phyloP scores from a whole-genome alignment of 2,888 invertebrate species.

The Augochlorella aurata region DNA sequence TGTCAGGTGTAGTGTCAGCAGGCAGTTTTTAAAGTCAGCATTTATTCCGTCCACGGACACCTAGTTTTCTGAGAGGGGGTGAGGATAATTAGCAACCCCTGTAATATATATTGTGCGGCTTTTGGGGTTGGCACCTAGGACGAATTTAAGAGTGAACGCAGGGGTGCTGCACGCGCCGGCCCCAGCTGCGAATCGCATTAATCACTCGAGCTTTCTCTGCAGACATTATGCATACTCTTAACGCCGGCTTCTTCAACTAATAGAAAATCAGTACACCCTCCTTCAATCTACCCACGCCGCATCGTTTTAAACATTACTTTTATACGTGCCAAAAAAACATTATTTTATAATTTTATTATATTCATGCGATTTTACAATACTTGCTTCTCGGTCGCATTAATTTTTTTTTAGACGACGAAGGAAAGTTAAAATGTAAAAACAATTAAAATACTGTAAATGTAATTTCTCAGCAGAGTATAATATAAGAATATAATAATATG shows the following conservation, averaged over 20 bases:
- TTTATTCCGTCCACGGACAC: background rate
- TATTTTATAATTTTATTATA: too few species aligned
- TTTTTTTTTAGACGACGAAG: too few species aligned
- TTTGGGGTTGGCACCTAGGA: slow-evolving; percentile 74
- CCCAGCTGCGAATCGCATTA: slow-evolving; percentile 81
- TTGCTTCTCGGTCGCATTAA: too few species aligned
- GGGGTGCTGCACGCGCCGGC: slow-evolving; percentile 74
- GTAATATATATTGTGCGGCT: slow-evolving; percentile 71
- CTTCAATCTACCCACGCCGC: background rate
- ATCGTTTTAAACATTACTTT: background rate
- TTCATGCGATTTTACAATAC: too few species aligned
- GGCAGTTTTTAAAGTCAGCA: background rate
- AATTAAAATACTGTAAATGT: too few species aligned
- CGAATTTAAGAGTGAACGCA: slow-evolving; percentile 65
- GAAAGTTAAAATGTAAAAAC: too few species aligned
- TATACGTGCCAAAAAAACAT: too few species aligned
- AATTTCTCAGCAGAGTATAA: too few species aligned
- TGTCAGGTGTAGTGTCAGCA: background rate
- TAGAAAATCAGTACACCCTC: slow-evolving; percentile 30
- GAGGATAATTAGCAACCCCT: slow-evolving; percentile 76
- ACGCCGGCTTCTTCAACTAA: slow-evolving; percentile 38
- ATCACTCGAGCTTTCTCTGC: slow-evolving; percentile 73
- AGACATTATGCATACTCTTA: slow-evolving; percentile 46
- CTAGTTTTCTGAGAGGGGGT: slow-evolving; percentile 9
- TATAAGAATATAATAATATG: too few species aligned